Conservation (phyloP, 2,797 vertebrate species). For the Eulemur coronatus region DNA sequence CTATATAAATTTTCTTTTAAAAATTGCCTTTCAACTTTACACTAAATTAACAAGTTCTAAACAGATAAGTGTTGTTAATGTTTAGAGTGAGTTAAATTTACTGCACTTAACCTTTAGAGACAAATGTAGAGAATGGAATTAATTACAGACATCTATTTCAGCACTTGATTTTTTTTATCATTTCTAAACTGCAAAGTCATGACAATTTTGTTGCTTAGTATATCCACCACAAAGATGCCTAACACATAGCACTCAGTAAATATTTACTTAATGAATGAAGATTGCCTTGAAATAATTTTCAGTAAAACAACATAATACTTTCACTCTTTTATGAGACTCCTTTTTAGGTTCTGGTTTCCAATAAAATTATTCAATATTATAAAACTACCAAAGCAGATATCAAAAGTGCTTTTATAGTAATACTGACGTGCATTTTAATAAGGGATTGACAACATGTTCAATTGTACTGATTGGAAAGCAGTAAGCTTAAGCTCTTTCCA, state of each 20-base stretch:
- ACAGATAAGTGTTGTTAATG: neutral
- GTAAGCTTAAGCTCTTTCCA: neutral
- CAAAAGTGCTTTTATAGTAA: neutral
- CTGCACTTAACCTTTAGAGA: neutral
- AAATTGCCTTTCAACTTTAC: constrained; percentile 54
- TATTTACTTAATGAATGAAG: constrained; percentile 52
- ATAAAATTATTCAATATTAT: neutral
- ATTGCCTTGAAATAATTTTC: constrained; percentile 34
- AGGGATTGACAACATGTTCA: neutral
- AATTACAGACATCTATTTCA: constrained; percentile 40
- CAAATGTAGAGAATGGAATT: constrained; percentile 16
- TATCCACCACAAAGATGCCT: neutral
- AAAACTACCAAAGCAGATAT: neutral
- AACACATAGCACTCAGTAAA: neutral
- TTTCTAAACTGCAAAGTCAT: constrained; percentile 10
- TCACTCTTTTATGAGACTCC: neutral
- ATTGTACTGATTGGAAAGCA: neutral
- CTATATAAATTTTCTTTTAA: neutral
- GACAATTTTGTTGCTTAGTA: neutral
- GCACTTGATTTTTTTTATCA: neutral
- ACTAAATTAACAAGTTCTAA: constrained; percentile 22
- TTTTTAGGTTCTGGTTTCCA: constrained; percentile 8
- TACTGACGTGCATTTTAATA: constrained; percentile 20
- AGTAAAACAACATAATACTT: neutral
- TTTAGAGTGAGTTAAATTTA: constrained; percentile 32